Evolutionary conservation across 2,888 invertebrate species (phyloP).

Genomic region (Heliconius charithonia): DNA sequence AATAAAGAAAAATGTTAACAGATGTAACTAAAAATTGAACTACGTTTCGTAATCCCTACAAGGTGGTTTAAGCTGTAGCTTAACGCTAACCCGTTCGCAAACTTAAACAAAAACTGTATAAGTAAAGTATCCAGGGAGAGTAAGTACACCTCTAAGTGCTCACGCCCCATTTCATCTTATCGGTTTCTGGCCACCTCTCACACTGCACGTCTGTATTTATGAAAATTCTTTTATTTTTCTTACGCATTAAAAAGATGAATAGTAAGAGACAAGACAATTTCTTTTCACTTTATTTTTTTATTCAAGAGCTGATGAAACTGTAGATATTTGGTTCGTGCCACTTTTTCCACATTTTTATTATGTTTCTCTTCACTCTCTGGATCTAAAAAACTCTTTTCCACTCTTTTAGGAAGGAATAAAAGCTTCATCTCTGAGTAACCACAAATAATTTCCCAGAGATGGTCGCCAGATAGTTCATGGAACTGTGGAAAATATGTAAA

Average conservation of each 20-base stretch:
- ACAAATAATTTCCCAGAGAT: too few relatives aligned
- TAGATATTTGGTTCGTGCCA: too few relatives aligned
- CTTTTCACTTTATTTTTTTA: too few relatives aligned
- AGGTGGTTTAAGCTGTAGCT: slow-evolving; percentile 18
- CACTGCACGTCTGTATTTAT: slow-evolving; percentile 6
- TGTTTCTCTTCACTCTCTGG: too few relatives aligned
- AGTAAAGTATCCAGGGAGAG: slow-evolving; percentile 49
- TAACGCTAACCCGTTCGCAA: slow-evolving; percentile 34
- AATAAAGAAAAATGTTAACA: background rate
- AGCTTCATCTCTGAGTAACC: too few relatives aligned
- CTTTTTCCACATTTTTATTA: too few relatives aligned
- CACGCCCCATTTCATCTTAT: slow-evolving; percentile 51
- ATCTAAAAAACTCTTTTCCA: too few relatives aligned
- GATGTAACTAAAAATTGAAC: background rate
- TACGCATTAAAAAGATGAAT: background rate
- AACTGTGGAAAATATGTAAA: too few relatives aligned
- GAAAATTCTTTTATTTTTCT: background rate
- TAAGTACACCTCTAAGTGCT: slow-evolving; percentile 58
- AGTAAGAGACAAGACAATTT: background rate
- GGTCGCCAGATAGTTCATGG: too few relatives aligned
- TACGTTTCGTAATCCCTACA: background rate
- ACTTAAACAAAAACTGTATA: slow-evolving; percentile 45
- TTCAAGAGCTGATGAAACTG: too few relatives aligned
- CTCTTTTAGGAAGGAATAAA: too few relatives aligned
- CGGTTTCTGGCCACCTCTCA: slow-evolving; percentile 22